These are phyloP conservation scores for Megalops atlanticus DNA, from an alignment of 2,113 vertebrate genomes.

Conservation along the genomic window DNA sequence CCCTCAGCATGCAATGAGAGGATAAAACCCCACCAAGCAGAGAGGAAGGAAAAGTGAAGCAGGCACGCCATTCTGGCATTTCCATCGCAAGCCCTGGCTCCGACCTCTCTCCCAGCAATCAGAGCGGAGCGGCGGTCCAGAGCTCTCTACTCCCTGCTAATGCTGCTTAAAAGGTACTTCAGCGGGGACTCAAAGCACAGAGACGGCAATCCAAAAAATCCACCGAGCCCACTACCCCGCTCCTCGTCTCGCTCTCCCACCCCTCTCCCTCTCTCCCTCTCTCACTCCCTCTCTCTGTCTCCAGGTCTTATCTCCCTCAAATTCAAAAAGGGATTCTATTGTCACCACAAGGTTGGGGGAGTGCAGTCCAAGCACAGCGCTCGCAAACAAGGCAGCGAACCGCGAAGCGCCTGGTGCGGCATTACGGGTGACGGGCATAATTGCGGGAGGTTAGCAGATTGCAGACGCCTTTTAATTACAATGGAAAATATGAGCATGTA, in stretches of 20 bases:
- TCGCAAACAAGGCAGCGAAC: neutral
- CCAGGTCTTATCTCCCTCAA: neutral
- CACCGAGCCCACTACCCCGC: neutral
- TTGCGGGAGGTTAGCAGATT: neutral
- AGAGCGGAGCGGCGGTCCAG: neutral
- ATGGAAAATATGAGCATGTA: too few relatives aligned
- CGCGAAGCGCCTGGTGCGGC: too few relatives aligned
- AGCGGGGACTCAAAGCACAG: neutral
- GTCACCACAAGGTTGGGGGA: constrained; percentile 12
- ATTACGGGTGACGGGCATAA: too few relatives aligned
- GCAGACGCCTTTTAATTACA: too few relatives aligned
- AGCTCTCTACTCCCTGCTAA: neutral
- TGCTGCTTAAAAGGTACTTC: constrained; percentile 21
- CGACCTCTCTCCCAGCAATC: neutral
- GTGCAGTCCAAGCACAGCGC: neutral
- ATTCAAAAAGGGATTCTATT: constrained; percentile 13
- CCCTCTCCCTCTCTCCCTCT: constrained; percentile 26
- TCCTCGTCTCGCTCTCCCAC: neutral
- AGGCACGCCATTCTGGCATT: too few relatives aligned
- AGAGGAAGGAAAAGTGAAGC: neutral
- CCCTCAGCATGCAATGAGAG: constrained; percentile 33
- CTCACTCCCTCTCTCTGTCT: constrained; percentile 23
- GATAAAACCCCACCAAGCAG: neutral
- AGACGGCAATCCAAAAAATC: neutral
- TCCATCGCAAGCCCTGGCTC: neutral